Evolutionary conservation across 1,140 invertebrate genomes (phyloP).

Genomic region (Lordiphosa mommai): DNA sequence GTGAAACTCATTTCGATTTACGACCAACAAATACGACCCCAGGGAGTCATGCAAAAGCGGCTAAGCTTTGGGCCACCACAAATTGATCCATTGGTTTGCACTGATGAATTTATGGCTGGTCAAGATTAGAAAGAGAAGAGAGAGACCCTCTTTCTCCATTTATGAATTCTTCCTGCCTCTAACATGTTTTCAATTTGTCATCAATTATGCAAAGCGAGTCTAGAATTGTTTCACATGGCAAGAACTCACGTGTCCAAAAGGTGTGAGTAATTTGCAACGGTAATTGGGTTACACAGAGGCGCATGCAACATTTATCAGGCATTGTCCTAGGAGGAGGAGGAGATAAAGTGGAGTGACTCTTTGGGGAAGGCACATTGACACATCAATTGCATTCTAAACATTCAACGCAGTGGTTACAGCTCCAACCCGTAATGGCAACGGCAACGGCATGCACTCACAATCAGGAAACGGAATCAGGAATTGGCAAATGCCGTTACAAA

Average conservation of each 20-base stretch:
- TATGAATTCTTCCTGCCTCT: constrained; percentile 13
- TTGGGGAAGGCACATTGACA: constrained; percentile 27
- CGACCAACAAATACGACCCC: constrained; percentile 57
- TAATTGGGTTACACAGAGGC: constrained; percentile 75
- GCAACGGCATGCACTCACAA: constrained; percentile 15
- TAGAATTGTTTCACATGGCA: constrained; percentile 23
- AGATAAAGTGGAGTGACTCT: background rate
- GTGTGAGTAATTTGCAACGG: constrained; percentile 71
- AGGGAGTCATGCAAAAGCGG: constrained; percentile 24
- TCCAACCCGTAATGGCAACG: background rate
- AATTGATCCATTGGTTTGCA: constrained; percentile 70
- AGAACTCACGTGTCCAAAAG: background rate
- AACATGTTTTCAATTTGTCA: constrained; percentile 79
- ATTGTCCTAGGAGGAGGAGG: background rate
- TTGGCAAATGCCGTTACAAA: constrained; percentile 28
- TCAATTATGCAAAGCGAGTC: constrained; percentile 78
- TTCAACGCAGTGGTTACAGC: constrained; percentile 41
- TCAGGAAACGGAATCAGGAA: constrained; percentile 24
- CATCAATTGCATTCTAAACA: constrained; percentile 74
- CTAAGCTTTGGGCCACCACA: constrained; percentile 60
- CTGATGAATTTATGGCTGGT: constrained; percentile 62
- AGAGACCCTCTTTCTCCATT: background rate
- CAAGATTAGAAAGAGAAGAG: constrained; percentile 14
- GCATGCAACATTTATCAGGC: constrained; percentile 71
- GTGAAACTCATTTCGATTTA: constrained; percentile 67